Conservation (phyloP, 23 tunicate species). For the Botrylloides violaceus region DNA sequence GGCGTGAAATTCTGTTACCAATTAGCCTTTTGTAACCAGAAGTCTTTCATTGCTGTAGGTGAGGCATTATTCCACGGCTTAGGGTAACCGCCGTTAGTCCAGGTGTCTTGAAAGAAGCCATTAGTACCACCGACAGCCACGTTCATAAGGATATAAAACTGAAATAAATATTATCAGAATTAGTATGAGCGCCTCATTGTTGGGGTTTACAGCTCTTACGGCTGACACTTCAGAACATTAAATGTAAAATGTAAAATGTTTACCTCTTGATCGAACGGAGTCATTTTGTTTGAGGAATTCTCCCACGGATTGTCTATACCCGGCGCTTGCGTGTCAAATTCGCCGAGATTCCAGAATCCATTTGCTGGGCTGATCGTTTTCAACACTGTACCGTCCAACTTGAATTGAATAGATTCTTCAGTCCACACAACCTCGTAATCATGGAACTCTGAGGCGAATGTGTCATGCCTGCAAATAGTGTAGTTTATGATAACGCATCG, state of each 20-base stretch:
- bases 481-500: neutral
- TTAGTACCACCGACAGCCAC: slow-evolving; percentile 97
- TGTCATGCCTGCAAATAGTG: slow-evolving; percentile 19
- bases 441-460: slow-evolving; percentile 44
- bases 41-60: slow-evolving; percentile 87
- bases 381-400: slow-evolving; percentile 41
- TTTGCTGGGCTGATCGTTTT: slow-evolving; percentile 50
- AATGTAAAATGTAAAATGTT: neutral
- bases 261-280: slow-evolving; percentile 85
- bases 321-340: slow-evolving; percentile 51
- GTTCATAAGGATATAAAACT: slow-evolving; percentile 84
- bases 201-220: neutral
- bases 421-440: slow-evolving; percentile 64
- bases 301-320: slow-evolving; percentile 77
- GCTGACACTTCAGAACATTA: neutral
- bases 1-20: slow-evolving; percentile 54
- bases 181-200: neutral
- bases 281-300: slow-evolving; percentile 46
- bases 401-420: slow-evolving; percentile 32
- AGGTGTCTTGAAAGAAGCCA: slow-evolving; percentile 74
- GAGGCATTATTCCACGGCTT: slow-evolving; percentile 90
- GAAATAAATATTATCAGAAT: slow-evolving; percentile 1
- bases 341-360: slow-evolving; percentile 81
- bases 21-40: slow-evolving; percentile 58
- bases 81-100: slow-evolving; percentile 59